These are phyloP conservation scores for Perithous albicinctus DNA, from an alignment of 2,888 invertebrate genomes.

Conservation along the genomic window DNA sequence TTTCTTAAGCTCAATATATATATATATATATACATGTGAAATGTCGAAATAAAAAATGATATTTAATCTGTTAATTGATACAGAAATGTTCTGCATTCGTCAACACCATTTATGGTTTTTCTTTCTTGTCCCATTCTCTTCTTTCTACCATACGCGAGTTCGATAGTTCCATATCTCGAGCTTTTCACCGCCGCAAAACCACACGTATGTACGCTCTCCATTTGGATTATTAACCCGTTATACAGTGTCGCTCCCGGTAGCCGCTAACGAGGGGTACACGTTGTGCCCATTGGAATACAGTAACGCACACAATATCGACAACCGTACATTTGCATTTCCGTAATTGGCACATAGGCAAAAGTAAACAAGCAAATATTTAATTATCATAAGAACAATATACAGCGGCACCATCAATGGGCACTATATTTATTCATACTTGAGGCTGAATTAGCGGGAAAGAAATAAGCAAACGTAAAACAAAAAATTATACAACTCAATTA, in stretches of 20 bases:
- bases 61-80: neutral
- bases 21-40: neutral
- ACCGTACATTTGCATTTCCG: slow-evolving; percentile 34
- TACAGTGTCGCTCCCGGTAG: slow-evolving; percentile 38
- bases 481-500: too few relatives aligned
- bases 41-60: neutral
- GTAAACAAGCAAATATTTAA: slow-evolving; percentile 51
- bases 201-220: slow-evolving; percentile 51
- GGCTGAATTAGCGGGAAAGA: too few relatives aligned
- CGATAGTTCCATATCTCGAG: neutral
- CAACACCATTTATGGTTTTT: too few relatives aligned
- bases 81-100: neutral
- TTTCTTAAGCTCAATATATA: neutral
- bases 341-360: slow-evolving; percentile 51
- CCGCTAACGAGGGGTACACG: slow-evolving; percentile 39
- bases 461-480: neutral
- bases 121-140: neutral
- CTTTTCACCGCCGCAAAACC: slow-evolving; percentile 51
- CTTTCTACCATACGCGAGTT: neutral
- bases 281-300: neutral
- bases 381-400: neutral
- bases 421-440: too few relatives aligned
- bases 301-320: neutral
- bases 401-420: neutral
- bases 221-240: slow-evolving; percentile 72